phyloP scores from a whole-genome alignment of 30 jellyfish, hydroid and myxozoan species.

The Turritopsis rubra region DNA sequence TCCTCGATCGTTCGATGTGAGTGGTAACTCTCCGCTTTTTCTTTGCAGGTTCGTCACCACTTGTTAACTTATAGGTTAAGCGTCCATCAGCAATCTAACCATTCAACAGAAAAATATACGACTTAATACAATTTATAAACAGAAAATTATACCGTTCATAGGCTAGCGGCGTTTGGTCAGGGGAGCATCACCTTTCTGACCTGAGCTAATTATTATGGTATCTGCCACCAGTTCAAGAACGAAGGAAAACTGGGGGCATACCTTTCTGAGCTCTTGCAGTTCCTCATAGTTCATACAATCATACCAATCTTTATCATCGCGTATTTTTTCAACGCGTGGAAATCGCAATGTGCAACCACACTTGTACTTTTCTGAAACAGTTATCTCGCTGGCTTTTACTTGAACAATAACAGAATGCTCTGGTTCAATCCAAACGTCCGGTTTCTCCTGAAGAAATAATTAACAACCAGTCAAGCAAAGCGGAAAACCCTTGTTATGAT shows the following conservation, averaged over 20 bases:
- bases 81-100: slow-evolving; percentile 66
- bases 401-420: slow-evolving; percentile 60
- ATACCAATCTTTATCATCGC: slow-evolving; percentile 75
- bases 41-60: slow-evolving; percentile 26
- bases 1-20: slow-evolving; percentile 31
- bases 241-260: no score
- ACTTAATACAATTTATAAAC: no score
- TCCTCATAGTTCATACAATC: slow-evolving; percentile 77
- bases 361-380: slow-evolving; percentile 54
- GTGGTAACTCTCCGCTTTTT: slow-evolving; percentile 46
- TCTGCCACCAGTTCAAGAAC: no score
- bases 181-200: no score
- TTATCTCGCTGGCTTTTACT: slow-evolving; percentile 82
- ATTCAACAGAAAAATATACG: not conserved
- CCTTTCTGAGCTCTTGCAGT: slow-evolving; percentile 46
- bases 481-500: no score
- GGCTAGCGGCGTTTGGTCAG: not conserved
- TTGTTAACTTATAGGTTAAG: slow-evolving; percentile 41
- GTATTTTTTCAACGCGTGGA: slow-evolving; percentile 78
- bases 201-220: not conserved
- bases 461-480: no score
- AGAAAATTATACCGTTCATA: no score
- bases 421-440: slow-evolving; percentile 87
- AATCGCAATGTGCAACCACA: slow-evolving; percentile 68
- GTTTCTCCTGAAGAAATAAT: slow-evolving; percentile 56